phyloP scores from a whole-genome alignment of 2,113 vertebrate genomes.

The Plecturocebus donacophilus region DNA sequence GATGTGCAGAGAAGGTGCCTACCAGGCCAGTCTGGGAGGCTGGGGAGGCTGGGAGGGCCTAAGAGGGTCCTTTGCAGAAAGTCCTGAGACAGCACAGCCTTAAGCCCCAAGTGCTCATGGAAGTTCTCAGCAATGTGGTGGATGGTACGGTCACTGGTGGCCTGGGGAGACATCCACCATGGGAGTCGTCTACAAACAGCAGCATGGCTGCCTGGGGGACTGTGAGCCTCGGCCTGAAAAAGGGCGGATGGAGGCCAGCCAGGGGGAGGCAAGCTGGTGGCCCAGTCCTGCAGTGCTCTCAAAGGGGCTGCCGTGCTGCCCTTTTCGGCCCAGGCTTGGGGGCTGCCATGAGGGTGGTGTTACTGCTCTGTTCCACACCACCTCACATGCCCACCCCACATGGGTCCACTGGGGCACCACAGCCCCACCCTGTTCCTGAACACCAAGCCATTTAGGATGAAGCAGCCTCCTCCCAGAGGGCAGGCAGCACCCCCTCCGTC shows the following conservation, averaged over 20 bases:
- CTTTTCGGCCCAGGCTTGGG: neutral
- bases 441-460: neutral
- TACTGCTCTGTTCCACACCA: neutral
- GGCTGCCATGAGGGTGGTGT: neutral
- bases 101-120: rapidly evolving
- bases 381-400: neutral
- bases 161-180: too few relatives aligned
- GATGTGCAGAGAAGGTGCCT: neutral
- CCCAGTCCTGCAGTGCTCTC: neutral
- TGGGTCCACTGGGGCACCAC: neutral
- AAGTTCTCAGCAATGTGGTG: neutral
- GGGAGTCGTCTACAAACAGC: neutral
- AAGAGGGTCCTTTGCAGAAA: neutral
- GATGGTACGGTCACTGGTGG: rapidly evolving
- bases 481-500: neutral
- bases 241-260: neutral
- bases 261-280: neutral
- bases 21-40: too few relatives aligned
- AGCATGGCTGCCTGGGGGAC: rapidly evolving
- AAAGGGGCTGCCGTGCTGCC: neutral
- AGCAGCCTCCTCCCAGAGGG: neutral
- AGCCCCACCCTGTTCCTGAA: neutral
- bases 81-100: neutral
- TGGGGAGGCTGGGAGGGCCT: rapidly evolving
- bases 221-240: neutral